phyloP scores from a whole-genome alignment of 2,888 invertebrate species.

The Idaea biselata region DNA sequence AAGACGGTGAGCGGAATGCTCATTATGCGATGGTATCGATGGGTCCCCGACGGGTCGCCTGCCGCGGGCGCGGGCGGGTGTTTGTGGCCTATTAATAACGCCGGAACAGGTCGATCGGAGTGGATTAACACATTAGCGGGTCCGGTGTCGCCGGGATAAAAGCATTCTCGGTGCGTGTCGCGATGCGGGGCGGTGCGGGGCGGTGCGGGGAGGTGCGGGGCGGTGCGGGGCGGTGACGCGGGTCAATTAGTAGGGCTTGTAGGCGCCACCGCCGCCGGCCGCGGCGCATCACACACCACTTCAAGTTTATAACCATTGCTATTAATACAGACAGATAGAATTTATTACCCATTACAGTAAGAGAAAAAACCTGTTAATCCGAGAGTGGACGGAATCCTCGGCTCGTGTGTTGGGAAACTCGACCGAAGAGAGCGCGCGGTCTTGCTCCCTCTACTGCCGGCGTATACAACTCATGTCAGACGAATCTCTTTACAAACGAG shows the following conservation, averaged over 20 bases:
- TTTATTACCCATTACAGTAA: conserved; percentile 32
- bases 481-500: background rate
- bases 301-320: conserved; percentile 24
- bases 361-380: conserved; percentile 29
- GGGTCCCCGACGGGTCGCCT: conserved; percentile 19
- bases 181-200: conserved; percentile 19
- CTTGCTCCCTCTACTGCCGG: background rate
- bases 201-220: conserved; percentile 6
- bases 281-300: conserved; percentile 23
- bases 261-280: conserved; percentile 26
- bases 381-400: conserved; percentile 14
- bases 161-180: conserved; percentile 68
- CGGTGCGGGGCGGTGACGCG: conserved; percentile 10
- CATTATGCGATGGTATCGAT: conserved; percentile 26
- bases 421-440: background rate
- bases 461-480: background rate
- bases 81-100: conserved; percentile 70
- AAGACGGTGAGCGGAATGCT: conserved; percentile 24
- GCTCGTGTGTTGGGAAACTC: background rate
- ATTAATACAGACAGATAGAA: conserved; percentile 26
- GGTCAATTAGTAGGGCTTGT: conserved; percentile 47
- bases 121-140: conserved; percentile 78
- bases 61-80: conserved; percentile 44
- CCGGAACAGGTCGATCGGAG: conserved; percentile 65
- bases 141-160: conserved; percentile 65